Evolutionary conservation across 2,888 invertebrate genomes (phyloP).

Genomic region (Chymomyza amoena): DNA sequence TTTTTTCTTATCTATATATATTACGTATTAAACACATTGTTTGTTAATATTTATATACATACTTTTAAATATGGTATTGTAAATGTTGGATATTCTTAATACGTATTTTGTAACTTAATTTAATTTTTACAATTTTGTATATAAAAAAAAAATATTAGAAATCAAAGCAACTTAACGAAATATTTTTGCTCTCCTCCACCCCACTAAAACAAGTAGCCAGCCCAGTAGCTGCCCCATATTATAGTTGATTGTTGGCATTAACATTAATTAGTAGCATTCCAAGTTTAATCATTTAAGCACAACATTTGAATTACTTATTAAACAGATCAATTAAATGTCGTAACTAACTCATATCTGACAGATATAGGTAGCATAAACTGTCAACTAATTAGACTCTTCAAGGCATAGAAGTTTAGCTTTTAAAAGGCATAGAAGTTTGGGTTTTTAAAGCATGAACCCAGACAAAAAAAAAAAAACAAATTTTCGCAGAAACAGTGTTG

Average conservation of each 20-base stretch:
- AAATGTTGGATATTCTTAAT: slow-evolving; percentile 17
- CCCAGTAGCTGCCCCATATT: not conserved
- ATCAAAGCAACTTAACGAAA: not conserved
- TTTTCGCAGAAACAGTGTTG: too few species aligned
- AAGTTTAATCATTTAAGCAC: too few species aligned
- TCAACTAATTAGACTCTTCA: too few species aligned
- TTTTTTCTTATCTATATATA: slow-evolving; percentile 12
- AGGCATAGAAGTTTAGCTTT: too few species aligned
- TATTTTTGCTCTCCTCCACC: not conserved
- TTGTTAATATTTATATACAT: slow-evolving; percentile 16
- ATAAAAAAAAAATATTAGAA: not conserved
- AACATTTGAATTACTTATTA: too few species aligned
- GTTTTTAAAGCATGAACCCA: too few species aligned
- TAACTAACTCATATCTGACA: too few species aligned
- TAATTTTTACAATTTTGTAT: slow-evolving; percentile 9
- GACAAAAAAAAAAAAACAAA: too few species aligned
- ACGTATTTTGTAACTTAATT: slow-evolving; percentile 22
- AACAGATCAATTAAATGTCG: too few species aligned
- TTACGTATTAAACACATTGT: not conserved
- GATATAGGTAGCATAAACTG: too few species aligned
- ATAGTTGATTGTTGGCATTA: not conserved
- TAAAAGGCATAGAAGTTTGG: too few species aligned
- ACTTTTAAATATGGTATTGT: slow-evolving; percentile 4
- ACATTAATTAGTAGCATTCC: not conserved
- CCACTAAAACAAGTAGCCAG: not conserved